A percentile compares a stretch with the other conserved stretches of the same genome.
Evolutionary conservation across 2,797 vertebrate species (phyloP).

Genomic region (Pelochelys cantorii): DNA sequence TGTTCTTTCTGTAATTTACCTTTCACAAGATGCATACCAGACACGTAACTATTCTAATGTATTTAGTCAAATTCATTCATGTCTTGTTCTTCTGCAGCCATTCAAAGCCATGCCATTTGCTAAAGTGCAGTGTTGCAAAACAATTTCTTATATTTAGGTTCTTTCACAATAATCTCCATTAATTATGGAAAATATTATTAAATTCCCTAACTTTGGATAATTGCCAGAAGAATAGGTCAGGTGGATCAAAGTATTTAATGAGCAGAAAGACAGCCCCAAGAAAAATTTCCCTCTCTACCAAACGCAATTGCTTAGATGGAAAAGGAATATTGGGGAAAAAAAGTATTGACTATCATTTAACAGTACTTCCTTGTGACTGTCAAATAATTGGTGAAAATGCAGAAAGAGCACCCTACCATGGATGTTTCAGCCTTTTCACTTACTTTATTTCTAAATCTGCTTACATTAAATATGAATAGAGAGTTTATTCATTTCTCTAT

Average conservation of each 20-base stretch:
- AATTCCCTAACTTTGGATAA: not conserved
- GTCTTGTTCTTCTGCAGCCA: not conserved
- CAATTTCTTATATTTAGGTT: not conserved
- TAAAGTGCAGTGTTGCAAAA: not conserved
- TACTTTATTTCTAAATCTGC: conserved; percentile 36
- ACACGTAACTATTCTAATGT: not conserved
- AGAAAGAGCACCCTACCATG: not conserved
- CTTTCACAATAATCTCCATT: not conserved
- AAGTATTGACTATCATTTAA: not conserved
- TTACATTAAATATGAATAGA: conserved; percentile 54
- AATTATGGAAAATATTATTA: not conserved
- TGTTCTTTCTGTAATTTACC: not conserved
- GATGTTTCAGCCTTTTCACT: conserved; percentile 4
- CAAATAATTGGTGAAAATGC: not conserved
- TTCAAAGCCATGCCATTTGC: not conserved
- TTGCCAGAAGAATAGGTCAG: not conserved
- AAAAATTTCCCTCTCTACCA: not conserved
- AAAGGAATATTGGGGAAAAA: not conserved
- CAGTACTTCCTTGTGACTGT: not conserved
- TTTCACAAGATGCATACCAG: not conserved
- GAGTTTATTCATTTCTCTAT: conserved; percentile 1
- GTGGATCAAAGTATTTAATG: not conserved
- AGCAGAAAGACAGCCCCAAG: not conserved
- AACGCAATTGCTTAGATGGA: not conserved
- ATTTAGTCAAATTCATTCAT: not conserved